Evolutionary conservation across 1,140 invertebrate genomes (phyloP).

Genomic region (Heliconius eleuchia): DNA sequence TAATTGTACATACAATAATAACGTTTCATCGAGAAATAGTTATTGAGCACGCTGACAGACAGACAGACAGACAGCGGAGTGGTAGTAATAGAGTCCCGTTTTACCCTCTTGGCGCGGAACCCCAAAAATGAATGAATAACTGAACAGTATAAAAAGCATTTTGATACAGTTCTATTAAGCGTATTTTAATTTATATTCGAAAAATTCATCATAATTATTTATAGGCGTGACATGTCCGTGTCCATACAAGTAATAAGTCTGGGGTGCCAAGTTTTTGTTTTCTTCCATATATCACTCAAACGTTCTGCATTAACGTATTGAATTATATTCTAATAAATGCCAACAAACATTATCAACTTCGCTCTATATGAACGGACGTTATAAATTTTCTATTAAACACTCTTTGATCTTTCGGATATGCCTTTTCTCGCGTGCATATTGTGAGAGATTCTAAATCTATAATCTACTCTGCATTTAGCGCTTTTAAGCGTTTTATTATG

Average conservation of each 20-base stretch:
- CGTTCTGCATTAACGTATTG: slow-evolving; percentile 19
- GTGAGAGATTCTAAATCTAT: slow-evolving; percentile 8
- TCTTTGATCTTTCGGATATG: slow-evolving; percentile 38
- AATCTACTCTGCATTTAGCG: neutral
- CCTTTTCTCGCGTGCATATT: slow-evolving; percentile 17
- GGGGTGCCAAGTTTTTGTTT: slow-evolving; percentile 33
- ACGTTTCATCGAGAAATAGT: too few relatives aligned
- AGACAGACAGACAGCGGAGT: too few relatives aligned
- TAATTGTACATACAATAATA: too few relatives aligned
- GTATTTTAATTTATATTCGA: neutral
- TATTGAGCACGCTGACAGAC: too few relatives aligned
- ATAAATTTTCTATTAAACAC: slow-evolving; percentile 22
- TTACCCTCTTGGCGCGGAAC: too few relatives aligned
- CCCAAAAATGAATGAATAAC: neutral
- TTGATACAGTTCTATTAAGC: neutral
- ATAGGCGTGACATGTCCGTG: slow-evolving; percentile 25
- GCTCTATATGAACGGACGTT: slow-evolving; percentile 30
- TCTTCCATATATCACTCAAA: slow-evolving; percentile 26
- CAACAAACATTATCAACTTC: slow-evolving; percentile 34
- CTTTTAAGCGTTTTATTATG: neutral
- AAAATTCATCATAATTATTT: slow-evolving; percentile 14
- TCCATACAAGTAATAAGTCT: slow-evolving; percentile 27
- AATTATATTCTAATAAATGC: slow-evolving; percentile 37
- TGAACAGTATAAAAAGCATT: neutral
- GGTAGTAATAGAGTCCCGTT: too few relatives aligned